Percentiles rank a stretch among this genome's conserved stretches.
phyloP scores from a whole-genome alignment of 1,140 invertebrate species.

The Bombus ignitus region DNA sequence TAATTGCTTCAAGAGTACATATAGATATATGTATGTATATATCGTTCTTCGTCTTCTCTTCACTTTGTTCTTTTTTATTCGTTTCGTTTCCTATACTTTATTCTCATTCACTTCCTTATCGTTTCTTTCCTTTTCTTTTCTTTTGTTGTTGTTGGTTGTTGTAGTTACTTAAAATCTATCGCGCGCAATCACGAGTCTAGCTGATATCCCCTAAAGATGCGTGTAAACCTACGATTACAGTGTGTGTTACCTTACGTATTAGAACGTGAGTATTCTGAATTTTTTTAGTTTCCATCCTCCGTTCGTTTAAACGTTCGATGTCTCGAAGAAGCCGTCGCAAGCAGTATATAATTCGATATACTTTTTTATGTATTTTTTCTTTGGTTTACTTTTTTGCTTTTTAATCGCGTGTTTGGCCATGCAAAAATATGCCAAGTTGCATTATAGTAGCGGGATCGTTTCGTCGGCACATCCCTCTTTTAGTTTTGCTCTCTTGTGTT shows the following conservation, averaged over 20 bases:
- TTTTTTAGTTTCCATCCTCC: constrained; percentile 15
- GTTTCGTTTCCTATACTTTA: not conserved
- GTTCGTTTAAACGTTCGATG: constrained; percentile 71
- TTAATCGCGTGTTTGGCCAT: constrained; percentile 50
- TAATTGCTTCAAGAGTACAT: not conserved
- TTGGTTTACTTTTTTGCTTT: constrained; percentile 36
- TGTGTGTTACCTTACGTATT: constrained; percentile 34
- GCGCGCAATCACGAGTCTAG: constrained; percentile 37
- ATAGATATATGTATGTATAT: no score
- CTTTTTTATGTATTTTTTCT: constrained; percentile 53
- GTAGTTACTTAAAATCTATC: constrained; percentile 51
- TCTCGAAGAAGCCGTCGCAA: constrained; percentile 77
- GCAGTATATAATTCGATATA: constrained; percentile 62
- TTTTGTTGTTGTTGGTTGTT: not conserved
- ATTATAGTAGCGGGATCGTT: constrained; percentile 27
- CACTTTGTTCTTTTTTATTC: not conserved
- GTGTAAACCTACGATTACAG: constrained; percentile 56
- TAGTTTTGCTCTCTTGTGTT: not conserved
- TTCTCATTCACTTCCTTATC: not conserved
- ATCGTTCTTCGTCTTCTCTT: not conserved
- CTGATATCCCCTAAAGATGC: constrained; percentile 52
- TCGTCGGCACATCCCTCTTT: not conserved
- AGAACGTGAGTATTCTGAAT: constrained; percentile 38
- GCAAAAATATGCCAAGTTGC: constrained; percentile 57
- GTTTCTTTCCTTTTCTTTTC: not conserved